Base-by-base conservation (phyloP, 2,888 invertebrate species). In the Aphidius colemani region DNA sequence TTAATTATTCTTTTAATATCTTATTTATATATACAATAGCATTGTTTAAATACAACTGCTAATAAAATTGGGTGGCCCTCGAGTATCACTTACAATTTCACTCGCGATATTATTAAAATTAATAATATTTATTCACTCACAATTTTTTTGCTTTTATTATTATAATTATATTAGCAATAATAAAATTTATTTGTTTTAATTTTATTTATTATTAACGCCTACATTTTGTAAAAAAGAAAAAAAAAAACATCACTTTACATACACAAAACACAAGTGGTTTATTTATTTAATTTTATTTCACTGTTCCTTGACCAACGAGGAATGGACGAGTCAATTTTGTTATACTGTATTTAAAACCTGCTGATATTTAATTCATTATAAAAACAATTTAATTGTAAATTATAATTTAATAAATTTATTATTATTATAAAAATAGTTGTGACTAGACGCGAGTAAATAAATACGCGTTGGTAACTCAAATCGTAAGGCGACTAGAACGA, bases 261-360 rank as follows among this genome's bases (percentile, higher is more conserved):
- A 60, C 65, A 68, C 66, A 57, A 46, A 57, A 65, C 67, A 67
- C 69, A 69, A 69, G 66, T 59, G 66, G 62, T 63, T 63, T 66
- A 18, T 69, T 69, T 41, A 45, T 56, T 60, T 13, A 49, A 50
- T 58, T 60, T 64, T 50, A 64, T 63, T 59, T 59, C 58, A 61
- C 11, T 46, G 44, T 57, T 63, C 64, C 63, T 30, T 30, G 30
- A 30, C 76, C 75, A 75, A 70, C 75, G 72, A 76, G 76, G 73
- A 75, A 71, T 68, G 67, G 72, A 74, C 75, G 75, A 74, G 70
- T 73, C 68, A 70, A 61, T 70, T 69, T 66, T 65, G 59, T 51
- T 64, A 63, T 62, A 58, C 63, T 57, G 67, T 67, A 65, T 71
- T 66, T 63, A 46, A 45, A 61, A 7, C 43, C 62, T 11, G 50